A percentile compares a stretch with the other conserved stretches of the same genome.
These are phyloP conservation scores for Poecile montanus DNA, from an alignment of 2,797 vertebrate species.

Conservation along the genomic window DNA sequence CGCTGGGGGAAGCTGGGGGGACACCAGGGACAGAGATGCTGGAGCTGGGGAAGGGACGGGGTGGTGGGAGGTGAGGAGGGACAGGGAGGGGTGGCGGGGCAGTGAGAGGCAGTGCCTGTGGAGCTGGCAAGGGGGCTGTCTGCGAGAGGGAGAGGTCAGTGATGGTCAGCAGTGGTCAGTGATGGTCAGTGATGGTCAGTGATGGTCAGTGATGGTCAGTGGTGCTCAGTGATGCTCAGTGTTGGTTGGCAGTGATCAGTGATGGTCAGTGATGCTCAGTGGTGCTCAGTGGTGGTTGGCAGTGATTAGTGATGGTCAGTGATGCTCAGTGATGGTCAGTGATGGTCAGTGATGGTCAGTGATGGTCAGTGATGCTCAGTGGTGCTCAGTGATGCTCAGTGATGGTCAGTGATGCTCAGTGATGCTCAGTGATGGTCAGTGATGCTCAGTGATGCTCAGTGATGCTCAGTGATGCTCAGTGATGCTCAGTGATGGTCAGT, in stretches of 20 bases:
- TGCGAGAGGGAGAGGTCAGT: background rate
- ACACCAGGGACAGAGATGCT: background rate
- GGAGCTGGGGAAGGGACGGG: too few relatives aligned
- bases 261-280: too few relatives aligned
- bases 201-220: fast-evolving
- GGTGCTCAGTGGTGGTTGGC: too few relatives aligned
- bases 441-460: fast-evolving
- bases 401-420: fast-evolving
- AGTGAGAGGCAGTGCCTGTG: fast-evolving
- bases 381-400: fast-evolving
- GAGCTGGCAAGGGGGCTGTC: background rate
- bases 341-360: fast-evolving
- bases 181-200: fast-evolving
- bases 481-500: background rate
- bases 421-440: background rate
- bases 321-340: background rate
- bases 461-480: too few relatives aligned
- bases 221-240: fast-evolving
- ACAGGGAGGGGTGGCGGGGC: fast-evolving
- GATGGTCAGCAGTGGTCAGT: fast-evolving
- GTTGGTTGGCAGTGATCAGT: too few relatives aligned
- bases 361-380: fast-evolving
- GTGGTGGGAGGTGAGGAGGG: background rate
- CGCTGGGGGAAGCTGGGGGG: background rate
- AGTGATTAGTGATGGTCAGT: background rate